These are phyloP conservation scores for Elephantulus edwardii DNA, from an alignment of 2,113 vertebrate genomes.

Conservation along the genomic window DNA sequence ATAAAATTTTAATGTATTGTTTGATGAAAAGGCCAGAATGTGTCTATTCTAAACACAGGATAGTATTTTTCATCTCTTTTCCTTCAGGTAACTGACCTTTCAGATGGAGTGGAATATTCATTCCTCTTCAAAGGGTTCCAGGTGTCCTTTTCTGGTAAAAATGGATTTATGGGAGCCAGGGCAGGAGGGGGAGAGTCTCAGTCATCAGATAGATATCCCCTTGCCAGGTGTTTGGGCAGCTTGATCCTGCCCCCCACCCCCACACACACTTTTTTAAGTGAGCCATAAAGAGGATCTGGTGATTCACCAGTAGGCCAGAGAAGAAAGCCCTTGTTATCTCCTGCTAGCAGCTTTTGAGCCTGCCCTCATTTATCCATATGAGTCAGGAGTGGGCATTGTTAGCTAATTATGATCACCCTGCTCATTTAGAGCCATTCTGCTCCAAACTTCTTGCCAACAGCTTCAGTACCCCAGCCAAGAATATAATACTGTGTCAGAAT, in stretches of 20 bases:
- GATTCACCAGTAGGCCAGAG: not conserved
- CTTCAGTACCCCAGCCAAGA: not conserved
- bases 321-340: slow-evolving; percentile 45
- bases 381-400: not conserved
- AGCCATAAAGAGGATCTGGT: slow-evolving; percentile 30
- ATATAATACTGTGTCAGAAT: slow-evolving; percentile 1
- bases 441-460: not conserved
- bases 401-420: slow-evolving; percentile 26
- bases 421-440: slow-evolving; percentile 44
- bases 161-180: not conserved
- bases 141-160: slow-evolving; percentile 55
- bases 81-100: slow-evolving; percentile 22
- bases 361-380: not conserved
- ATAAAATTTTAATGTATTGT: not conserved
- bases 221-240: slow-evolving; percentile 39
- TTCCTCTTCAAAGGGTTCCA: slow-evolving; percentile 51
- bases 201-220: slow-evolving; percentile 2
- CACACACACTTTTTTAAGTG: not conserved
- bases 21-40: slow-evolving; percentile 3
- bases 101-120: slow-evolving; percentile 31
- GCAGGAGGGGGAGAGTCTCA: not conserved
- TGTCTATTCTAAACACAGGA: slow-evolving; percentile 28
- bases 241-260: not conserved
- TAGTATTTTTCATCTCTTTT: slow-evolving; percentile 43
- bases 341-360: slow-evolving; percentile 15